Evolutionary conservation across 2,113 vertebrate species (phyloP), one percentile per base, ranked within the genome.

Genomic region (Syngnathus typhle): DNA sequence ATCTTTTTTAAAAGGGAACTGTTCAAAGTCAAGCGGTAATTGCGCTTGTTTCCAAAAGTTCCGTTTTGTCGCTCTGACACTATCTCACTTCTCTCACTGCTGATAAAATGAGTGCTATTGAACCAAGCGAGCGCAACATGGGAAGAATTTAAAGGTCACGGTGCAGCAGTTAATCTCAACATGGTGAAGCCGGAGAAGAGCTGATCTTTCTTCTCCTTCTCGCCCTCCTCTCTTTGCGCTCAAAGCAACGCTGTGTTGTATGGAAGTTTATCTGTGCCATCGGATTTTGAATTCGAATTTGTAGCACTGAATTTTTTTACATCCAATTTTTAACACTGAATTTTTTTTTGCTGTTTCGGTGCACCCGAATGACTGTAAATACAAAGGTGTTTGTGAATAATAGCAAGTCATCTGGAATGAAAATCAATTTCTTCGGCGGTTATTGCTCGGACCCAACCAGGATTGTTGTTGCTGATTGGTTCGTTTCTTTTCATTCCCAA

Each of bases 151-250:
- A 80, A 85, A 88, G 81, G 86, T 86, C 73, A 85, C 68, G 61
- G 83, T 76, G 76, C 76, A 80, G 76, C 78, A 84, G 77, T 86
- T 85, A 80, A 86, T 86, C 84, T 82, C 72, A 64, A 81, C 65
- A 70, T 65, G 38, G 58, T 64, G 79, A 78, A 81, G 58, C 68
- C 67, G 47, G 36, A 65, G 52, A 54, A 76, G 55, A 79, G 67
- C 27, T 69, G 68, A 64, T 16, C 68, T 15, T 55, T 18, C 37
- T 15, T 55, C 61, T 32, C 49, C 36, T 36, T 74, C 49, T 16
- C 19, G 71, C 49, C 12, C 19, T 64, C 39, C 37, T 67, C 51
- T 32, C 64, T 72, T 56, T 68, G 41, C 69, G 19, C 52, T 76
- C 68, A 82, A 73, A 73, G 68, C 71, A 72, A 77, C 65, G 71